Base-by-base conservation (phyloP, 2,888 invertebrate species). In the Campaea margaritaria region DNA sequence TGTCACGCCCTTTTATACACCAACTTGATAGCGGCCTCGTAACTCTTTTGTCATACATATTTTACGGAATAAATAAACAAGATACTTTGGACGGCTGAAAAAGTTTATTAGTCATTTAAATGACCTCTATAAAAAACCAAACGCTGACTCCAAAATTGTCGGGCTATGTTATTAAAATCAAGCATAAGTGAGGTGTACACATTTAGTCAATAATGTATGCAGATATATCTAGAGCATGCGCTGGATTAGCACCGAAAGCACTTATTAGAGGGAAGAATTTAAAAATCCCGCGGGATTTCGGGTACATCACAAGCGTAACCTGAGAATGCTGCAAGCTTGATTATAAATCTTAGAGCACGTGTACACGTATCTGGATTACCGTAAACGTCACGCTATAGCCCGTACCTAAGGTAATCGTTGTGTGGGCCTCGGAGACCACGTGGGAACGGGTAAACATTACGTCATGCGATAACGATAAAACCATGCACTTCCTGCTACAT, bases 401-500 rank as follows among this genome's bases (percentile, higher is more conserved):
- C 45, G 48, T 45, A 21, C 21, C 21, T 21, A 31, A 58, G 54
- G 48, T 54, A 16, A 52, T 46, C 69, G 62, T 59, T 60, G 64
- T 61, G 74, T 73, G 71, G 74, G 74, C 72, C 75, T 68, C 68
- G 12, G 45, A 54, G 57, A 62, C 66, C 63, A 70, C 69, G 62
- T 62, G 69, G 62, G 66, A 41, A 51, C 61, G 41, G 66, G 73
- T 74, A 72, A 73, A 74, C 68, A 78, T 79, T 74, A 70, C 75
- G 72, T 71, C 74, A 76, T 56, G 42, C 72, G 76, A 79, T 79
- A 78, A 73, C 72, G 78, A 80, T 79, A 78, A 74, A 66, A 62
- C 59, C 69, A 60, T 74, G 66, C 70, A 72, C 70, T 78, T 76
- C 70, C 67, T 64, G 41, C 43, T 60, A 51, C 21, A 39, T 45